Conservation (phyloP, 1,140 invertebrate genomes). For the Pseudomyrmex sp. region DNA sequence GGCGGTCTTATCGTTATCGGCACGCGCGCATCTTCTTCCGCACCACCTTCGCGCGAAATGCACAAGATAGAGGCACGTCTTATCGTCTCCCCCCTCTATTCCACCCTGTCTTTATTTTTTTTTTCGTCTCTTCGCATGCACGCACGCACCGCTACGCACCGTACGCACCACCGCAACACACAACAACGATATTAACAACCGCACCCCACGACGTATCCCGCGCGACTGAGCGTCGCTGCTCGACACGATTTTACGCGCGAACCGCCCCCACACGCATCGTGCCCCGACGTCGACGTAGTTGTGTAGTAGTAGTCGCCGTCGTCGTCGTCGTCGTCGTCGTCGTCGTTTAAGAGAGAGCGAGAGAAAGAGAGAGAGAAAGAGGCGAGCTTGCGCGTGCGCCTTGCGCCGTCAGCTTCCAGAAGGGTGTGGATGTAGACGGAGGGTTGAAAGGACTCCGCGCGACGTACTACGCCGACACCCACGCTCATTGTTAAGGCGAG, state of each 20-base stretch:
- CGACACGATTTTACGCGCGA: constrained; percentile 72
- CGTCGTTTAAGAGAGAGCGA: constrained; percentile 20
- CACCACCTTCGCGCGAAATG: constrained; percentile 30
- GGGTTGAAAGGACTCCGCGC: constrained; percentile 68
- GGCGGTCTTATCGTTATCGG: constrained; percentile 42
- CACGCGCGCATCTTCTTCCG: constrained; percentile 50
- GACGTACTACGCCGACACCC: constrained; percentile 71
- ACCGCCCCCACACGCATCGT: constrained; percentile 48
- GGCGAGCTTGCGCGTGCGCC: constrained; percentile 55
- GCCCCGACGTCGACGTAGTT: background rate
- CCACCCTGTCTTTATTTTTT: too few species aligned
- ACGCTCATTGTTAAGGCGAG: constrained; percentile 69
- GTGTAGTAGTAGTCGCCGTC: background rate
- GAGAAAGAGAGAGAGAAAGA: too few species aligned
- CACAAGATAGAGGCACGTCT: constrained; percentile 22
- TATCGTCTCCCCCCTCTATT: background rate
- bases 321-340: constrained; percentile 12
- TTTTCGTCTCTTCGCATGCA: constrained; percentile 3
- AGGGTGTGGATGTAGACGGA: constrained; percentile 68
- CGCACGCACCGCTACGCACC: background rate
- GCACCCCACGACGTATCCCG: constrained; percentile 69
- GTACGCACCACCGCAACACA: background rate
- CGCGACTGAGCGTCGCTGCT: constrained; percentile 67
- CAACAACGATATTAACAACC: constrained; percentile 50
- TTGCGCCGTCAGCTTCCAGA: constrained; percentile 7